Base-by-base conservation (phyloP, 2,797 vertebrate genomes). In the Sebastes hopkinsi region DNA sequence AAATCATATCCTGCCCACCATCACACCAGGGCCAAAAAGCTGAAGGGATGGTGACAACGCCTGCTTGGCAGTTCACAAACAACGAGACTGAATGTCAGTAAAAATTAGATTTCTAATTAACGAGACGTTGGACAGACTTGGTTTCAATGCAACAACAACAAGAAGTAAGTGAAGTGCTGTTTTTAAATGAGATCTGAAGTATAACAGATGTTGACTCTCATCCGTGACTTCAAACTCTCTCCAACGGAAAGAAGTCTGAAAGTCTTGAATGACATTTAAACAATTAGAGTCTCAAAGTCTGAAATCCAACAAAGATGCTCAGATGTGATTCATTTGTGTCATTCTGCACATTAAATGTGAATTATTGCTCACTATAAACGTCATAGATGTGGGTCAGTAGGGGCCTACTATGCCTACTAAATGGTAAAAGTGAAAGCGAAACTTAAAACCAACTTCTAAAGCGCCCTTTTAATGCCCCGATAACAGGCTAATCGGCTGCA, bases 201-300 rank as follows among this genome's bases (percentile, higher is more conserved):
- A 8, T 18, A 59, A 64, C 66, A 77, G 79, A 85, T 83, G 55
- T 20, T n/a, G 20, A 16, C 65, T 80, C 54, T 66, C 65, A 64
- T 75, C 27, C 50, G 4, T 68, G 72, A 42, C 69, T 80, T 62
- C 22, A 68, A 34, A 56, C 27, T 52, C 8, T 20, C 10, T 27
- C 54, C 66, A 34, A 62, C 23, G 12, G 58, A 13, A 72, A 59
- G 9, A 4, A 29, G n/a, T 13, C 13, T 14, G 66, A 54, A 20
- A 60, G 9, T 16, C 2, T 16, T 12, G 2, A 75, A 16, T 65
- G 25, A 6, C 16, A 14, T 66, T 65, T 25, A 5, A 77, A 38
- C 67, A 77, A 29, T 5, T 11, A n/a, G 50, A 52, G 22, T n/a
- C 5, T 42, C 5, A 16, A 54, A 42, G 52, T 36, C 11, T 16